Conservation (phyloP, 2,113 vertebrate species). For the Centrocercus urophasianus region DNA sequence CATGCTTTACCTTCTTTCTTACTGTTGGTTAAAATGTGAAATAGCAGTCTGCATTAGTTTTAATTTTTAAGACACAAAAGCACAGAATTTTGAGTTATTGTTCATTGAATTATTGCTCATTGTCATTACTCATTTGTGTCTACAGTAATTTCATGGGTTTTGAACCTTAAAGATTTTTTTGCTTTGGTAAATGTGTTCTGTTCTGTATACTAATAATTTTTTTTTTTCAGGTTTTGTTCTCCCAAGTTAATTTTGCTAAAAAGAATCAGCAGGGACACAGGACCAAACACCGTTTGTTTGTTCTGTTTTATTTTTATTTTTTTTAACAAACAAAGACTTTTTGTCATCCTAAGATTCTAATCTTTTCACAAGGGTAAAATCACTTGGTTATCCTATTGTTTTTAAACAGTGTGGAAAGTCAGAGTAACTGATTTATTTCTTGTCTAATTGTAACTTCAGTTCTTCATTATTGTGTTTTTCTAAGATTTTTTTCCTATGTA, state of each 20-base stretch:
- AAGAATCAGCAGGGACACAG: background rate
- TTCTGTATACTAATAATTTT: background rate
- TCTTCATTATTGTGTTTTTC: conserved; percentile 3
- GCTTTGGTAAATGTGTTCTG: background rate
- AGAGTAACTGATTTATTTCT: background rate
- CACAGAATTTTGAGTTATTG: background rate
- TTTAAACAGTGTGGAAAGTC: background rate
- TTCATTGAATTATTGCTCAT: background rate
- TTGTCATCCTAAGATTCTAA: background rate
- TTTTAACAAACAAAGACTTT: background rate
- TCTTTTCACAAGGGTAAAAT: background rate
- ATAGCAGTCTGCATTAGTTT: background rate
- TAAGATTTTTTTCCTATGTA: background rate
- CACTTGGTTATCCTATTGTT: background rate
- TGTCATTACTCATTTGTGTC: background rate
- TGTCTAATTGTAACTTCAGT: background rate
- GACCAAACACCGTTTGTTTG: background rate
- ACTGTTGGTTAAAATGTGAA: background rate
- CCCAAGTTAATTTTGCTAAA: background rate
- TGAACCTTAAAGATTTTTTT: background rate
- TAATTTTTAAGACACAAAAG: background rate
- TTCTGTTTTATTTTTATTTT: background rate
- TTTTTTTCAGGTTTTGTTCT: background rate
- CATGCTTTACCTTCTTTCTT: background rate
- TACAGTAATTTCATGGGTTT: background rate